Evolutionary conservation across 2,888 invertebrate genomes (phyloP), one percentile per base, ranked within the genome.

Genomic region (Perithous albicinctus): DNA sequence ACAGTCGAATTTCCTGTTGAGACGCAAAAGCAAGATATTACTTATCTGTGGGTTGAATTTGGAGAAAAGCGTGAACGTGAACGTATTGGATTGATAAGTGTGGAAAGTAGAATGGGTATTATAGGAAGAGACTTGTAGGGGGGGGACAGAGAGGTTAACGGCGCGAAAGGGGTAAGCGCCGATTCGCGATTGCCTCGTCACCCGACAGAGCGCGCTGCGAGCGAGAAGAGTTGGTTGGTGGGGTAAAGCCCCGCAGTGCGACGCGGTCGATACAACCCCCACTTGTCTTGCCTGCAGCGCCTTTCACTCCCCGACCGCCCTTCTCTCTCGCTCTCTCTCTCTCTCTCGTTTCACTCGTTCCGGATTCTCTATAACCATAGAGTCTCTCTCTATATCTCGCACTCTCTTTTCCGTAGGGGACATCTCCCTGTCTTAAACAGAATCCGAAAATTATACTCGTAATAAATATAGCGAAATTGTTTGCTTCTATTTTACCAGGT

Each of bases 181-280:
- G 54, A 29, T 15, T 56, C 10, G 63, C 38, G 59, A 46, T 38
- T 12, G 35, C 20, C n/a, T 54, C 15, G 70, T n/a, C 6, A 56
- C 5, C 73, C 56, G 43, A 46, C 67, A 41, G 84, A 69, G 73
- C 78, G 75, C 26, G 63, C 74, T 56, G 61, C 15, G 12, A 41
- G 56, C 67, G 54, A 29, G 61, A n/a, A n/a, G 3, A 43, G 29
- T n/a, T n/a, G n/a, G 35, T 0, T 29, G 84, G 90, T 88, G 90
- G 92, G 92, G 90, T 88, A 91, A 92, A 92, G 92, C 92, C 92
- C 92, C 90, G 92, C 92, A 92, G 91, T 92, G 90, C 91, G 91
- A 90, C 92, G 92, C 91, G 92, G 90, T 92, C 92, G 92, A 92
- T 92, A 92, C 89, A 88, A 90, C 90, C 88, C 89, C 90, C 87